Conservation (phyloP, 2,797 vertebrate species). For the Sus cebifrons region DNA sequence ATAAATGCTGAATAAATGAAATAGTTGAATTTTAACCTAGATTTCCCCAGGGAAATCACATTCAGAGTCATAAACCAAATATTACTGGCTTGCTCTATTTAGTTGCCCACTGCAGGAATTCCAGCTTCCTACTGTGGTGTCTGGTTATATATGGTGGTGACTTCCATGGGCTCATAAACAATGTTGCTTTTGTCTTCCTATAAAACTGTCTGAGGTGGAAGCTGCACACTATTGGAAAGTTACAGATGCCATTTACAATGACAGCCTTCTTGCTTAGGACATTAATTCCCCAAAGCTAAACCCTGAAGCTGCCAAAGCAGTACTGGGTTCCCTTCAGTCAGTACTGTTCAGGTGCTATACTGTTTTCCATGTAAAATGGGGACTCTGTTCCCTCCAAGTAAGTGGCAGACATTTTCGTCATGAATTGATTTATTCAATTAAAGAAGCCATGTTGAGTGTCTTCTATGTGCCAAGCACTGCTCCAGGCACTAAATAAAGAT, state of each 20-base stretch:
- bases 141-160: neutral
- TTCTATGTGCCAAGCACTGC: neutral
- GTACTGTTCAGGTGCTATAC: neutral
- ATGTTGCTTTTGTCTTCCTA: neutral
- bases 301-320: neutral
- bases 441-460: neutral
- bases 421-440: constrained; percentile 14
- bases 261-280: neutral
- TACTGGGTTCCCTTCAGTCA: neutral
- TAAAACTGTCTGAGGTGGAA: neutral
- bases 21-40: constrained; percentile 31
- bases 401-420: neutral
- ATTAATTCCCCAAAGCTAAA: neutral
- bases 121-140: neutral
- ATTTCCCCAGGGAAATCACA: neutral
- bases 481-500: neutral
- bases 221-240: neutral
- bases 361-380: neutral
- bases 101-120: neutral
- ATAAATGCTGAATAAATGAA: constrained; percentile 1
- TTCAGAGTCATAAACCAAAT: neutral
- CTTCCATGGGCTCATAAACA: neutral
- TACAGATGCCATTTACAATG: neutral
- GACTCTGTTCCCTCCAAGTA: neutral
- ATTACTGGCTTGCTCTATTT: neutral